Evolutionary conservation across 1,140 invertebrate genomes (phyloP), one percentile per base, ranked within the genome.

Genomic region (Elysia chlorotica): DNA sequence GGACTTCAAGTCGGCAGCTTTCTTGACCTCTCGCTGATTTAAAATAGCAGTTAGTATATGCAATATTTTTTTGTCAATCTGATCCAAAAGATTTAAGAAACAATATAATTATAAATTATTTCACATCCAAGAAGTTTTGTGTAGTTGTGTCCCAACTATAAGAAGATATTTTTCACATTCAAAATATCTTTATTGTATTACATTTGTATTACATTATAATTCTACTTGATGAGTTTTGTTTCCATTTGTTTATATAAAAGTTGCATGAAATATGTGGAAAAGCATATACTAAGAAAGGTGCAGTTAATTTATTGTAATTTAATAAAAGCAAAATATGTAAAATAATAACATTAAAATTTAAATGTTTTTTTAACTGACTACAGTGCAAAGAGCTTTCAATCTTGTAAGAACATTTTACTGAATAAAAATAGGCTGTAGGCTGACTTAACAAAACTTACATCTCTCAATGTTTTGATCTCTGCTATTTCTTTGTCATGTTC

Each of bases 401-500:
- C 28, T 59, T 59, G 6, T 59, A 19, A 19, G 6, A 14, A 59
- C 19, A 59, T 25, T 5, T 14, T 14, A 59, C 6, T 5, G 6
- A 14, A 10, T 10, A 25, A 59, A 59, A 14, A 25, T 14, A 59
- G 6, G 6, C 28, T 59, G 28, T 14, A 59, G n/a, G n/a, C n/a
- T n/a, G n/a, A n/a, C n/a, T n/a, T n/a, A n/a, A n/a, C 23, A 10
- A 59, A 10, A 41, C 54, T 36, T 59, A 69, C 67, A 33, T 69
- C 67, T 59, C 38, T 69, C 30, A 59, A 53, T 36, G 67, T 19
- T 37, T 38, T 69, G 14, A 69, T 3, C 25, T 61, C 59, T 10
- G 33, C 28, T 1, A 69, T n/a, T 53, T 69, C 54, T 17, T 31
- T 69, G 4, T 69, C 67, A 38, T 59, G n/a, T 10, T 59, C 67